Evolutionary conservation across 2,888 invertebrate genomes (phyloP).

Genomic region (Bombyx huttoni): DNA sequence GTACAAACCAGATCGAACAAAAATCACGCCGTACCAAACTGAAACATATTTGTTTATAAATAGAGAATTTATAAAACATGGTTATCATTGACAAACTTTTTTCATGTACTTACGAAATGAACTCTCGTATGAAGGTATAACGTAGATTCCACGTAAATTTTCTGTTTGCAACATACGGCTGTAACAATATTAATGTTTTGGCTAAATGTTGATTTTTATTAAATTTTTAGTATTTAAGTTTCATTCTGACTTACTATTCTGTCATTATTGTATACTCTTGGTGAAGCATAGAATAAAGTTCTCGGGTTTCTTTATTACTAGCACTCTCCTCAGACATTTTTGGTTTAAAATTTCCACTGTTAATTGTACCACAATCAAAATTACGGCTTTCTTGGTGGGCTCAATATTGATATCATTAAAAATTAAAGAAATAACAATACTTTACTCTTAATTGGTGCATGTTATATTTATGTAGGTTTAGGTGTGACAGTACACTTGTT

Average conservation of each 20-base stretch:
- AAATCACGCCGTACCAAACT: conserved; percentile 95
- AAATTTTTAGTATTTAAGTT: not conserved
- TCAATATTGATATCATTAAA: no score
- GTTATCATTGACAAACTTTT: no score
- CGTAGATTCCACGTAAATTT: conserved; percentile 90
- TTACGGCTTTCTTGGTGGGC: no score
- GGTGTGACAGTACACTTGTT: no score
- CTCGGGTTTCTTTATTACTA: conserved; percentile 72
- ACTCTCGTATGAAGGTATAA: conserved; percentile 90
- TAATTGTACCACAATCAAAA: no score
- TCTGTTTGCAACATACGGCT: conserved; percentile 90
- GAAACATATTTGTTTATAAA: conserved; percentile 27
- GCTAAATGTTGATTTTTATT: not conserved
- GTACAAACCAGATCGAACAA: conserved; percentile 90
- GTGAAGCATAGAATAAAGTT: conserved; percentile 81
- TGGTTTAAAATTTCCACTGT: not conserved
- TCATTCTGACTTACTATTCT: conserved; percentile 83
- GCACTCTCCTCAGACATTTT: conserved; percentile 43
- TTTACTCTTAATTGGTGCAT: no score
- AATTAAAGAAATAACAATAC: no score
- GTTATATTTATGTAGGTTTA: no score
- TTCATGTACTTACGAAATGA: conserved; percentile 77
- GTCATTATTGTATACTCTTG: conserved; percentile 93
- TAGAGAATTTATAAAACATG: not conserved
- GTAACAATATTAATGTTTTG: conserved; percentile 30